phyloP scores from a whole-genome alignment of 1,140 invertebrate genomes.

The Carposina sasakii region DNA sequence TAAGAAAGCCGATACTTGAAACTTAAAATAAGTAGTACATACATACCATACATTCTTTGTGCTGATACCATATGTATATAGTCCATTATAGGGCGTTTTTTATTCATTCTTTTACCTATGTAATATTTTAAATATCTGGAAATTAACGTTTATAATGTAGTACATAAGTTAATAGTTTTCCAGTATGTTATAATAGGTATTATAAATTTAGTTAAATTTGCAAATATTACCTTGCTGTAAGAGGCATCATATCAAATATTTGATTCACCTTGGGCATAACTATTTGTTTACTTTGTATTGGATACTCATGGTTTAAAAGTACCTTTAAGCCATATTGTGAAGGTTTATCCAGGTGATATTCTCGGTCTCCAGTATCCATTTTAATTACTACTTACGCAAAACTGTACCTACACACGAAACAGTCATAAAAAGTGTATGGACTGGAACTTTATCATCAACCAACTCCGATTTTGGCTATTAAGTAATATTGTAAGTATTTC shows the following conservation, averaged over 20 bases:
- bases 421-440: too few species aligned
- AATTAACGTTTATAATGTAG: slow-evolving; percentile 14
- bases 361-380: slow-evolving; percentile 33
- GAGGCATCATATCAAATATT: slow-evolving; percentile 76
- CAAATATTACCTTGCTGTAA: slow-evolving; percentile 74
- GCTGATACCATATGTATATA: slow-evolving; percentile 54
- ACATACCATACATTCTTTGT: slow-evolving; percentile 59
- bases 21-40: neutral
- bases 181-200: neutral
- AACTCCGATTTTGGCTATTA: too few species aligned
- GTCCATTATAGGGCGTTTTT: slow-evolving; percentile 61
- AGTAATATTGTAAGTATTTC: too few species aligned
- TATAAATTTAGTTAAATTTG: slow-evolving; percentile 7
- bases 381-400: too few species aligned
- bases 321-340: slow-evolving; percentile 81
- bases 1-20: slow-evolving; percentile 4
- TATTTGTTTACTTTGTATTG: slow-evolving; percentile 81
- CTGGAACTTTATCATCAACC: too few species aligned
- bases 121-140: slow-evolving; percentile 60
- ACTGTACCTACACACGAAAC: too few species aligned
- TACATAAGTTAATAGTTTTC: slow-evolving; percentile 1
- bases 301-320: slow-evolving; percentile 82
- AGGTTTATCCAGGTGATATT: slow-evolving; percentile 39
- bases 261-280: slow-evolving; percentile 78
- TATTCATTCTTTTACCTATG: slow-evolving; percentile 43